Base-by-base conservation (phyloP, 2,888 invertebrate genomes). In the Ophioninae sp. region DNA sequence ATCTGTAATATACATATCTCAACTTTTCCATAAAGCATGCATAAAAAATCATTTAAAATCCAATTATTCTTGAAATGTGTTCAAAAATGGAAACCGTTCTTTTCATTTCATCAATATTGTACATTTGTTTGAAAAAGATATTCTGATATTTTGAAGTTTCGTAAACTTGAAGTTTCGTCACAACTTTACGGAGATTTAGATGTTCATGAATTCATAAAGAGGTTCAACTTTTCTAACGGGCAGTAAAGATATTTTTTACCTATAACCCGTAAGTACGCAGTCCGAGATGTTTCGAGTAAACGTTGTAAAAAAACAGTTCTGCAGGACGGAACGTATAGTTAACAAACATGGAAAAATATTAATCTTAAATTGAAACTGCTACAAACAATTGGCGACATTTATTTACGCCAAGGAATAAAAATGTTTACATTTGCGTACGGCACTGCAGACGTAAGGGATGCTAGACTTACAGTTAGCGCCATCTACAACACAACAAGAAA, bases 391-490 rank as follows among this genome's bases (percentile, higher is more conserved):
- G 2, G 41, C 21, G 41, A 67, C 2, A 37, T 59, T 23, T 23
- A 0, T 23, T 30, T 17, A 17, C 8, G 17, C 6, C 39, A 39
- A 21, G 20, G n/a, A 20, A 13, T 17, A 17, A 44, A 68, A 61
- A 41, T 10, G n/a, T 72, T 80, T 61, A 59, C 59, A 13, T 65
- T 8, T 17, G n/a, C 41, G 59, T 85, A 84, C 85, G 85, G 82
- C 80, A 84, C 84, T 85, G 85, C 73, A 77, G 81, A 80, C 64
- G 73, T 78, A 82, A 81, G 84, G 80, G 79, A 70, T 82, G 78
- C 30, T 78, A 44, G 59, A 44, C 72, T 57, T 79, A 17, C 64
- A 3, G 6, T 50, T 17, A 79, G 86, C 84, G 87, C 86, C 89
- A 88, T 87, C 89, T 88, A 23, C 59, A 6, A 41, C 50, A 76